Percentiles rank a stretch among this genome's conserved stretches.
Conservation (phyloP, 2,797 vertebrate species). For the Falco rusticolus region DNA sequence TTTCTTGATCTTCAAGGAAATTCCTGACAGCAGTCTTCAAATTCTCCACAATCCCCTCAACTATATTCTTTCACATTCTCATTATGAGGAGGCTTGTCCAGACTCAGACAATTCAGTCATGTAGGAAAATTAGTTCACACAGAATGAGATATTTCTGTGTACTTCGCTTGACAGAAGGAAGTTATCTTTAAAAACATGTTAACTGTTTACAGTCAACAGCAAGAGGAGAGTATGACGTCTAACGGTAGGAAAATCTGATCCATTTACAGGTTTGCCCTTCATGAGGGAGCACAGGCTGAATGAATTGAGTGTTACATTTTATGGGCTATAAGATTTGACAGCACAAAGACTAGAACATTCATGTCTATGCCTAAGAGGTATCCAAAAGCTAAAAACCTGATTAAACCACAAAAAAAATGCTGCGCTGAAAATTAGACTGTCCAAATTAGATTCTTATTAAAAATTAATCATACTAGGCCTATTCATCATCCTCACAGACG, state of each 20-base stretch:
- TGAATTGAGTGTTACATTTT: neutral
- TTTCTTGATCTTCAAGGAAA: constrained; percentile 29
- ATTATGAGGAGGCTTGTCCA: neutral
- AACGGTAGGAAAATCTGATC: neutral
- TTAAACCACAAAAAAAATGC: constrained; percentile 53
- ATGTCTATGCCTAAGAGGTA: constrained; percentile 31
- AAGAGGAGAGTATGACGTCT: neutral
- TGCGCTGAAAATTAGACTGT: constrained; percentile 32
- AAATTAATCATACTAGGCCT: constrained; percentile 42
- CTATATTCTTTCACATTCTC: neutral
- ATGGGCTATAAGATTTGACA: constrained; percentile 11
- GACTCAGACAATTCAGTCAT: neutral
- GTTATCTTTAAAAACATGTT: neutral
- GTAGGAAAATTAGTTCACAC: neutral
- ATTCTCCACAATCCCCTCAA: neutral
- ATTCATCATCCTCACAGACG: constrained; percentile 52
- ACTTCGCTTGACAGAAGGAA: neutral
- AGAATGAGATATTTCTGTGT: neutral
- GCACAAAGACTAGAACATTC: constrained; percentile 34
- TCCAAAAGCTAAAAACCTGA: constrained; percentile 51
- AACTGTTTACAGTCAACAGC: neutral
- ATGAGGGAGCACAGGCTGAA: neutral
- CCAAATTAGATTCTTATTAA: constrained; percentile 62
- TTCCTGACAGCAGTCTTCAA: neutral
- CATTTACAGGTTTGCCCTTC: neutral